These are phyloP conservation scores for Alethe castanea DNA, from an alignment of 2,113 vertebrate species.

Conservation along the genomic window DNA sequence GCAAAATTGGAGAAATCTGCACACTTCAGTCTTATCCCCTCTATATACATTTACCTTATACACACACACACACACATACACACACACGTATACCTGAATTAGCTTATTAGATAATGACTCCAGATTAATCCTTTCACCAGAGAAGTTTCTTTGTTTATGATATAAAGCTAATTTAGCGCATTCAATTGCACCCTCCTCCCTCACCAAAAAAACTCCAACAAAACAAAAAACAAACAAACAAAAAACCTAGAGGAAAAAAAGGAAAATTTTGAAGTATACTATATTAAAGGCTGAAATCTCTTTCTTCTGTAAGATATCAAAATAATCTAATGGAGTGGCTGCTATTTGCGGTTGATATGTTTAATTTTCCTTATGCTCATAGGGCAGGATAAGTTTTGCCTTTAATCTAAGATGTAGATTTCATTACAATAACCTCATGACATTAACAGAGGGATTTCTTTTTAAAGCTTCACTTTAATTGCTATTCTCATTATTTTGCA, in stretches of 20 bases:
- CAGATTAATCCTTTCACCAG: background rate
- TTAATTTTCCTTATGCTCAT: slow-evolving; percentile 54
- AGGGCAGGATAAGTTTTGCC: slow-evolving; percentile 62
- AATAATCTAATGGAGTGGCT: slow-evolving; percentile 6
- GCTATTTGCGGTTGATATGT: slow-evolving; percentile 14
- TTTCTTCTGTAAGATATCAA: slow-evolving; percentile 38
- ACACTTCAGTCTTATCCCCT: background rate
- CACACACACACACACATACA: background rate
- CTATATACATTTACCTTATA: background rate
- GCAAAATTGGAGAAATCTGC: background rate
- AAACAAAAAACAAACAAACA: too few species aligned
- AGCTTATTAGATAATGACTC: background rate
- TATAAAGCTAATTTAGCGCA: background rate
- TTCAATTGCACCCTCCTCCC: background rate
- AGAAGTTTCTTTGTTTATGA: background rate
- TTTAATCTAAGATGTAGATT: slow-evolving; percentile 81
- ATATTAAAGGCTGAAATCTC: slow-evolving; percentile 9
- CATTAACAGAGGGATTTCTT: slow-evolving; percentile 76
- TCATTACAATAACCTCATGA: slow-evolving; percentile 77
- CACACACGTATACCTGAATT: background rate
- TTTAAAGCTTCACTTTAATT: slow-evolving; percentile 83
- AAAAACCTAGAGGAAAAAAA: too few species aligned
- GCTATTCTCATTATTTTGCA: slow-evolving; percentile 82
- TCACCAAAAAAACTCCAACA: too few species aligned
- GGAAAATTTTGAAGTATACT: background rate